Evolutionary conservation across 2,113 vertebrate species (phyloP).

Genomic region (Dipodomys stephensi): DNA sequence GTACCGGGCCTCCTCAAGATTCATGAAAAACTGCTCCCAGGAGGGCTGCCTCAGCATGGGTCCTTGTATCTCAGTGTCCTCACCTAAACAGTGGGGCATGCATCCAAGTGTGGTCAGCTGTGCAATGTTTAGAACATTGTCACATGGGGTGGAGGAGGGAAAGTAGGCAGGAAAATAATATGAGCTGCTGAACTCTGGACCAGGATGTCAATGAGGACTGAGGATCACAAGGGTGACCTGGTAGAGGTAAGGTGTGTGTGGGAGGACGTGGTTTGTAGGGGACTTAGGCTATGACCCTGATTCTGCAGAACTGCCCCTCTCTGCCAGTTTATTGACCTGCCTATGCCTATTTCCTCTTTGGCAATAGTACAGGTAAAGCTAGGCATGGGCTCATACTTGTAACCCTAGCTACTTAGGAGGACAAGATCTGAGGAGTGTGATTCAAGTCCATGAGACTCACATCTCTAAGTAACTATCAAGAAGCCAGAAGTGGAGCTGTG

Average conservation of each 20-base stretch:
- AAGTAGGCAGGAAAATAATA: background rate
- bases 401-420: too few relatives aligned
- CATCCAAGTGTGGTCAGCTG: background rate
- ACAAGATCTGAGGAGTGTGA: too few relatives aligned
- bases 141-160: background rate
- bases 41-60: background rate
- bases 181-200: fast-evolving
- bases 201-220: background rate
- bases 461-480: too few relatives aligned
- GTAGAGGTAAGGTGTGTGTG: fast-evolving
- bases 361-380: background rate
- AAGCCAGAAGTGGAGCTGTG: too few relatives aligned
- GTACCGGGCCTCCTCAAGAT: background rate
- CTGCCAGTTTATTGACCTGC: too few relatives aligned
- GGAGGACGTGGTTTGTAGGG: background rate
- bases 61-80: background rate
- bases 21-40: background rate
- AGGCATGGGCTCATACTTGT: too few relatives aligned
- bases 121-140: background rate
- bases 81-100: background rate
- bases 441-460: too few relatives aligned
- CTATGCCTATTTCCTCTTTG: background rate
- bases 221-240: fast-evolving
- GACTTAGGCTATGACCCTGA: background rate
- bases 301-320: too few relatives aligned